Conservation (phyloP, 1,140 invertebrate genomes). For the Pogonomyrmex californicus region DNA sequence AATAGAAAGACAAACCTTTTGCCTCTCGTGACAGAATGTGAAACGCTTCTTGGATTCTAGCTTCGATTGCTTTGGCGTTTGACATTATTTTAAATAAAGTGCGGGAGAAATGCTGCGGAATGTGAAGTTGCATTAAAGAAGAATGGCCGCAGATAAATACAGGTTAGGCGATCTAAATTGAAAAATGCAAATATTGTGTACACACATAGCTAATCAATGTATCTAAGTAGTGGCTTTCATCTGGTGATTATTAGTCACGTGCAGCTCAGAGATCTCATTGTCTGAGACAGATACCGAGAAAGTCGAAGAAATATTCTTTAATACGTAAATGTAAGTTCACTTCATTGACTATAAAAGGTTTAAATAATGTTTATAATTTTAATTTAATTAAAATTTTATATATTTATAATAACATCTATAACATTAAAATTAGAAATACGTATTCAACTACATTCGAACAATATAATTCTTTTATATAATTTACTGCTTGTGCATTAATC, state of each 20-base stretch:
- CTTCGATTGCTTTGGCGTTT: neutral
- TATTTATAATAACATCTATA: neutral
- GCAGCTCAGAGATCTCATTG: neutral
- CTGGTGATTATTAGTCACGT: slow-evolving; percentile 36
- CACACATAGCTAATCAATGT: neutral
- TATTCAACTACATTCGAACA: neutral
- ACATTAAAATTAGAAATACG: neutral
- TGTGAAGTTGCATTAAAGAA: neutral
- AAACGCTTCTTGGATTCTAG: slow-evolving; percentile 16
- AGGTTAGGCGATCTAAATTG: slow-evolving; percentile 14
- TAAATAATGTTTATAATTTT: neutral
- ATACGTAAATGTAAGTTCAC: slow-evolving; percentile 10
- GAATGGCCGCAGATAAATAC: too few relatives aligned
- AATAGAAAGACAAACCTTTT: slow-evolving; percentile 21
- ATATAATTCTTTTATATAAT: neutral
- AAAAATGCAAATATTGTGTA: neutral
- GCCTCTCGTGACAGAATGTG: slow-evolving; percentile 28
- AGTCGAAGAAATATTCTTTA: neutral
- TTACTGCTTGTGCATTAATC: neutral
- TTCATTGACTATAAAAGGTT: neutral
- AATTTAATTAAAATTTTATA: neutral
- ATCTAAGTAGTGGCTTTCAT: neutral
- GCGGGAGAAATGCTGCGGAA: neutral
- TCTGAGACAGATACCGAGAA: neutral
- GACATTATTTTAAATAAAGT: neutral